phyloP scores from a whole-genome alignment of 2,888 invertebrate genomes.

The Rhorus exstirpatorius region DNA sequence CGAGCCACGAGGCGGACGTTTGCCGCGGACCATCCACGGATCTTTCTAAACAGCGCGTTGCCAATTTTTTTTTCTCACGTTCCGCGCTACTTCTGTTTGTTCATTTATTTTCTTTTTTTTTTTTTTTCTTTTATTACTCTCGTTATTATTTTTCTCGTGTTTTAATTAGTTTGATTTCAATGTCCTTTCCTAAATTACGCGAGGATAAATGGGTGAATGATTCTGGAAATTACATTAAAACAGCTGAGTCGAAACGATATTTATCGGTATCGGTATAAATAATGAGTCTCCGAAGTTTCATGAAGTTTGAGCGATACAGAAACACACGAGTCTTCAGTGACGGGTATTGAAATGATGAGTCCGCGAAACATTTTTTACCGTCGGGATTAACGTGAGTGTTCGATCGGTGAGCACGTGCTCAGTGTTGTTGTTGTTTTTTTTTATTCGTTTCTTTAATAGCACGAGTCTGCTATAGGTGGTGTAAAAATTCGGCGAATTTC shows the following conservation, averaged over 20 bases:
- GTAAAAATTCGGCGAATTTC: not conserved
- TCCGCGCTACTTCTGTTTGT: slow-evolving; percentile 13
- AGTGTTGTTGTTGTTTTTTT: slow-evolving; percentile 23
- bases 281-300: slow-evolving; percentile 5
- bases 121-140: not conserved
- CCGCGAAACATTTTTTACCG: slow-evolving; percentile 35
- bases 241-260: slow-evolving; percentile 11
- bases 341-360: slow-evolving; percentile 35
- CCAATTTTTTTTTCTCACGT: slow-evolving; percentile 28
- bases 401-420: slow-evolving; percentile 49
- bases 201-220: not conserved
- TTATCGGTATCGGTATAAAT: slow-evolving; percentile 13
- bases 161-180: not conserved
- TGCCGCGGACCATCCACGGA: slow-evolving; percentile 57
- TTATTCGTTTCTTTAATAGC: not conserved
- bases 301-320: slow-evolving; percentile 14
- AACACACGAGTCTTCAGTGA: slow-evolving; percentile 21
- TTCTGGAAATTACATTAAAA: too few species aligned
- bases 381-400: slow-evolving; percentile 54
- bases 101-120: not conserved
- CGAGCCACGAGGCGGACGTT: slow-evolving; percentile 68
- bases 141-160: not conserved
- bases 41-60: slow-evolving; percentile 50
- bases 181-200: not conserved
- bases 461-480: slow-evolving; percentile 1